Conservation (phyloP, 2,888 invertebrate genomes). For the Bombylius major region DNA sequence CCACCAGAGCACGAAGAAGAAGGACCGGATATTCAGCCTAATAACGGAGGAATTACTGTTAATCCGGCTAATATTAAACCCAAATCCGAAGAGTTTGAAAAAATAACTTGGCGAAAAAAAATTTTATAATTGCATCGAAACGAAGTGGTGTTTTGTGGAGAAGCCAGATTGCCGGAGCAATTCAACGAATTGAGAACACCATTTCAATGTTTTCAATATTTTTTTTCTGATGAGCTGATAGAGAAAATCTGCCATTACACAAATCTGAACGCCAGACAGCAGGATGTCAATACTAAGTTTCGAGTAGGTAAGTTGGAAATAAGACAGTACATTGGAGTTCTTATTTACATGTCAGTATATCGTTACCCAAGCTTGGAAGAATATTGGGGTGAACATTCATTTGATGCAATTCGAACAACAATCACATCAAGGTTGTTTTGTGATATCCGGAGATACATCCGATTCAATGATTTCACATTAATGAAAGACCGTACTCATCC, state of each 20-base stretch:
- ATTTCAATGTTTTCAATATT: constrained; percentile 3
- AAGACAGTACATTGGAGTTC: background rate
- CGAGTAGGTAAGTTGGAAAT: background rate
- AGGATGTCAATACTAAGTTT: constrained; percentile 3
- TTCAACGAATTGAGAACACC: constrained; percentile 2
- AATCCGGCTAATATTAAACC: background rate
- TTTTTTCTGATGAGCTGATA: background rate
- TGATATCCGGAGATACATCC: constrained; percentile 1
- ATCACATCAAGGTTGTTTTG: background rate
- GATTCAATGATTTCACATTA: background rate
- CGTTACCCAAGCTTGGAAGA: background rate
- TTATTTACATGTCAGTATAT: background rate
- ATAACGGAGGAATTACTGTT: background rate
- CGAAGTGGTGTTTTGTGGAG: constrained; percentile 4
- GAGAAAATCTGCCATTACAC: background rate
- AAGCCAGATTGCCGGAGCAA: background rate
- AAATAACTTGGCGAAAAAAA: constrained; percentile 5
- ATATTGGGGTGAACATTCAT: background rate
- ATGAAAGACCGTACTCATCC: background rate
- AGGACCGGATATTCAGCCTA: background rate
- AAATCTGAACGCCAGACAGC: background rate
- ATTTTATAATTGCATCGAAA: constrained; percentile 3
- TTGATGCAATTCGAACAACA: background rate
- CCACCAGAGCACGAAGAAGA: background rate
- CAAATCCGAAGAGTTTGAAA: constrained; percentile 3